These are phyloP conservation scores for Epinephelus awoara DNA, from an alignment of 2,797 vertebrate genomes.

Conservation along the genomic window DNA sequence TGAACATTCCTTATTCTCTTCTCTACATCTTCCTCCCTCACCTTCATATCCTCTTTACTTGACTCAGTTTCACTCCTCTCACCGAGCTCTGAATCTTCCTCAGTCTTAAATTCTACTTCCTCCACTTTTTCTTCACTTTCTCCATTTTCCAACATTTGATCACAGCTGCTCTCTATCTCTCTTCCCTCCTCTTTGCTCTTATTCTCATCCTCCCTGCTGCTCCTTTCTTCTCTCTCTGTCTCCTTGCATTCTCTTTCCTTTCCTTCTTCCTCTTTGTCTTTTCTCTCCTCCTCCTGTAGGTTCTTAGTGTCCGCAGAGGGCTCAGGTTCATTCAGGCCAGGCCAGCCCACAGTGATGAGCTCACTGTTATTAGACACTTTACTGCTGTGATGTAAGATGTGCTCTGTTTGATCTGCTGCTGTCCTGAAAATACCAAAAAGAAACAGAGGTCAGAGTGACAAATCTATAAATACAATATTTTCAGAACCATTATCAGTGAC, in stretches of 20 bases:
- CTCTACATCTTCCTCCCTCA: conserved; percentile 4
- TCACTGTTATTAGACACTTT: conserved; percentile 12
- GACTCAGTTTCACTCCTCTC: not conserved
- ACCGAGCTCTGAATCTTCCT: not conserved
- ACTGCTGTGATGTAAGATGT: conserved; percentile 12
- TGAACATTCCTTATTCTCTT: not conserved
- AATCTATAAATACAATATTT: not conserved
- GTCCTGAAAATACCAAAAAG: conserved; percentile 48
- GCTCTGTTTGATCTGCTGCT: conserved; percentile 20
- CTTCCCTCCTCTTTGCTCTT: conserved; percentile 5
- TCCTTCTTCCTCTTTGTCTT: not conserved
- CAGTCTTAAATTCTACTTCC: not conserved
- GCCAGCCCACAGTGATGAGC: not conserved
- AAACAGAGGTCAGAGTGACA: not conserved
- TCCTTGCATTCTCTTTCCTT: not conserved
- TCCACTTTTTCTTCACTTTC: not conserved
- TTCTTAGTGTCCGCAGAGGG: conserved; percentile 16
- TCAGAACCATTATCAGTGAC: not conserved
- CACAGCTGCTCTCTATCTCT: conserved; percentile 1
- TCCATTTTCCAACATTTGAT: not conserved
- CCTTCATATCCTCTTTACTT: conserved; percentile 11
- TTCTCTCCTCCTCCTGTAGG: conserved; percentile 4
- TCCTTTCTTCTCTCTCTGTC: not conserved
- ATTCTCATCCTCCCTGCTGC: not conserved
- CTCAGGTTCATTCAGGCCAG: conserved; percentile 3